phyloP scores from a whole-genome alignment of 2,797 vertebrate genomes.

The Momotus momota region DNA sequence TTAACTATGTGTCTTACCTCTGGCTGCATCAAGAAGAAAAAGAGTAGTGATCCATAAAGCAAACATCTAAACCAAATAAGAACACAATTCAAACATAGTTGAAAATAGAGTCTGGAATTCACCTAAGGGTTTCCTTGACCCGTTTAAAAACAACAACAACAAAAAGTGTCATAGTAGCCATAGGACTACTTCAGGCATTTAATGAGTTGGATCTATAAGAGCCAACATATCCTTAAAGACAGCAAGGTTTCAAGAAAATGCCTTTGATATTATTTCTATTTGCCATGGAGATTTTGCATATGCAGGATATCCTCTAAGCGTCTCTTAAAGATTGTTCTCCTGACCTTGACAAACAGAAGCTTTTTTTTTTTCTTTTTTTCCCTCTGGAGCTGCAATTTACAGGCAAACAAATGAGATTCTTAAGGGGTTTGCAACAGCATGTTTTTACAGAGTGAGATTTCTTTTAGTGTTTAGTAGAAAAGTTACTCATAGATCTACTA shows the following conservation, averaged over 20 bases:
- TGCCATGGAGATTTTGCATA: background rate
- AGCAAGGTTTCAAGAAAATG: background rate
- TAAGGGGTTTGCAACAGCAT: background rate
- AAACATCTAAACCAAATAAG: constrained; percentile 52
- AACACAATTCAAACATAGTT: background rate
- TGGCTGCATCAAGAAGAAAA: constrained; percentile 19
- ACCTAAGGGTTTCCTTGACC: background rate
- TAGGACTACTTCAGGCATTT: background rate
- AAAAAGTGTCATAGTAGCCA: background rate
- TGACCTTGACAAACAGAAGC: background rate
- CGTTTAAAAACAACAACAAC: background rate
- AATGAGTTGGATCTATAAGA: background rate
- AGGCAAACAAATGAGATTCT: background rate
- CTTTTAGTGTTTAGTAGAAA: background rate
- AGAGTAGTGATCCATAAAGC: constrained; percentile 28
- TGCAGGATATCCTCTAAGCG: background rate
- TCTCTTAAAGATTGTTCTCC: background rate
- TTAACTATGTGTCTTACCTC: constrained; percentile 22
- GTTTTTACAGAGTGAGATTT: background rate
- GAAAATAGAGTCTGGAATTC: background rate
- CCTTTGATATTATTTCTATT: background rate
- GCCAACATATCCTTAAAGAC: background rate
- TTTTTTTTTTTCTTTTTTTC: background rate
- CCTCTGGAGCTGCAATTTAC: background rate
- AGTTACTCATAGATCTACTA: background rate